Evolutionary conservation across 2,888 invertebrate species (phyloP).

Genomic region (Caradrina kadenii): DNA sequence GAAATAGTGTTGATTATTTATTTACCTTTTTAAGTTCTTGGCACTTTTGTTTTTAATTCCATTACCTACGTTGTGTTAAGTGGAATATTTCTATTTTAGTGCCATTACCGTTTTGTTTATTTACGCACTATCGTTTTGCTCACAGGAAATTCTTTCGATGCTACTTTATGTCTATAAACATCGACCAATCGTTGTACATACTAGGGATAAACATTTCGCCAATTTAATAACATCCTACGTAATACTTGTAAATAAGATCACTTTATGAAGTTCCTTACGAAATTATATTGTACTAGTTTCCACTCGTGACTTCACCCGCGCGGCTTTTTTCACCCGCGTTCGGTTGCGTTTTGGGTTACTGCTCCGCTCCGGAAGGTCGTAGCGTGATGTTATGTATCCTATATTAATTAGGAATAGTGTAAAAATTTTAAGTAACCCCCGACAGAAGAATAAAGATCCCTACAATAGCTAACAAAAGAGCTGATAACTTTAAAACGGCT

Average conservation of each 20-base stretch:
- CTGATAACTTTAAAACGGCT: too few species aligned
- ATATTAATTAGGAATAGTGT: too few species aligned
- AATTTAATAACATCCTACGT: neutral
- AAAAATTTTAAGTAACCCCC: too few species aligned
- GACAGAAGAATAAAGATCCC: too few species aligned
- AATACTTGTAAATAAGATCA: neutral
- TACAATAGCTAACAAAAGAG: too few species aligned
- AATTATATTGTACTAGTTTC: constrained; percentile 4
- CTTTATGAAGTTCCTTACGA: neutral
- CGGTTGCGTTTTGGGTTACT: too few species aligned
- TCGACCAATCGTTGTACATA: neutral
- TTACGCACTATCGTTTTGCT: neutral
- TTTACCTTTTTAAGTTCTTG: constrained; percentile 1
- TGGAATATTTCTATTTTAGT: neutral
- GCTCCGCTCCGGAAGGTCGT: too few species aligned
- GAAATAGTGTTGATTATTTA: constrained; percentile 57
- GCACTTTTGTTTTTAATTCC: neutral
- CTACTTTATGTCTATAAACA: neutral
- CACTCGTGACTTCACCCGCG: too few species aligned
- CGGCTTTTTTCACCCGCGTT: too few species aligned
- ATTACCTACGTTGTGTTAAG: neutral
- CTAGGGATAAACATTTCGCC: neutral
- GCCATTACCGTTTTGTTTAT: neutral
- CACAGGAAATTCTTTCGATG: neutral
- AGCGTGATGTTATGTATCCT: too few species aligned